Conservation (phyloP, 1,140 invertebrate genomes). For the Atta colombica region DNA sequence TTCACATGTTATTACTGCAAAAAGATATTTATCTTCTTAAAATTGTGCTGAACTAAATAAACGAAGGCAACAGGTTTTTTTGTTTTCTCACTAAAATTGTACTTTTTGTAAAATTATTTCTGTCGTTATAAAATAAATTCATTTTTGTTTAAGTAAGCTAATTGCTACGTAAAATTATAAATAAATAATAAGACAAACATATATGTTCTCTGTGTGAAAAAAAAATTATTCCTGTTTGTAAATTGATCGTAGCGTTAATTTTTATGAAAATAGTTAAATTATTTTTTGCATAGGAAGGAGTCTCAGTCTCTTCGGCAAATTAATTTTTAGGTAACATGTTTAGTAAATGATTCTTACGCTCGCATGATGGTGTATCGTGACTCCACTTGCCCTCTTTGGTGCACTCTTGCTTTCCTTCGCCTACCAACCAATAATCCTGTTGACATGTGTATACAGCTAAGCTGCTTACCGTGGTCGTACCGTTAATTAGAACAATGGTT, state of each 20-base stretch:
- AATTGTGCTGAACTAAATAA: not conserved
- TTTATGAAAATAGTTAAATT: not conserved
- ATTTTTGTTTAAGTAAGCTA: not conserved
- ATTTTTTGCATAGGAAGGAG: not conserved
- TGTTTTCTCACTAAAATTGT: slow-evolving; percentile 23
- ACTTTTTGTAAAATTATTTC: slow-evolving; percentile 41
- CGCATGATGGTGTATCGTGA: slow-evolving; percentile 93
- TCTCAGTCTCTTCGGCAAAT: not conserved
- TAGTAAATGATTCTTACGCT: slow-evolving; percentile 88
- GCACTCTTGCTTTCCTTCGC: slow-evolving; percentile 91
- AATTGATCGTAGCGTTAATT: too few relatives aligned
- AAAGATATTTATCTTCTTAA: slow-evolving; percentile 26
- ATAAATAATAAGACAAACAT: not conserved
- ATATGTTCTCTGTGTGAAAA: too few relatives aligned
- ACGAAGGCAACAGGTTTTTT: not conserved
- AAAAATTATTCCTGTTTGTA: too few relatives aligned
- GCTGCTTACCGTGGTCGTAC: slow-evolving; percentile 93
- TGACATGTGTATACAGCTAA: slow-evolving; percentile 93
- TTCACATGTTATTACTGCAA: slow-evolving; percentile 94
- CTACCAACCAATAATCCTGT: slow-evolving; percentile 93
- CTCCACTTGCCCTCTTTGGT: slow-evolving; percentile 95
- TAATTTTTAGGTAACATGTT: not conserved
- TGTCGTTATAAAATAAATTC: not conserved
- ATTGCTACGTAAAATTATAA: not conserved
- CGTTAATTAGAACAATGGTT: slow-evolving; percentile 90